Conservation (phyloP, 2,797 vertebrate species). For the Cottoperca gobio region DNA sequence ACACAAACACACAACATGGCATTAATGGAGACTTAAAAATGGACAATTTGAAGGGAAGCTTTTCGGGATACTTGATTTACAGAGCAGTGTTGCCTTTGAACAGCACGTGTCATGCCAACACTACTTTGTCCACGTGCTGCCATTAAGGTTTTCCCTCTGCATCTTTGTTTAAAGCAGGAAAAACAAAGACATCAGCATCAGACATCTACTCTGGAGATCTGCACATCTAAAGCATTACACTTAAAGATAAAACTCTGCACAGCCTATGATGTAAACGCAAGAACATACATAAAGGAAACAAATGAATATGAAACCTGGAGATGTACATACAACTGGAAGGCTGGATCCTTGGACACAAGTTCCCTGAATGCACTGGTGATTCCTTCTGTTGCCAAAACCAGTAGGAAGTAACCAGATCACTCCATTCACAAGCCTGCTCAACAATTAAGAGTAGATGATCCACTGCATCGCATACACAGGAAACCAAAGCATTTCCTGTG, state of each 20-base stretch:
- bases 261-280: slow-evolving; percentile 6
- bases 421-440: slow-evolving; percentile 57
- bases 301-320: slow-evolving; percentile 34
- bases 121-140: not conserved
- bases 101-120: not conserved
- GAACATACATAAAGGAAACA: not conserved
- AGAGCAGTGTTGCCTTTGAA: not conserved
- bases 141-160: not conserved
- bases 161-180: slow-evolving; percentile 6
- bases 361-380: slow-evolving; percentile 41
- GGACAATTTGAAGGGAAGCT: not conserved
- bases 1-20: not conserved
- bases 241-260: slow-evolving; percentile 3
- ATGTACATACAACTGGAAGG: slow-evolving; percentile 53
- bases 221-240: slow-evolving; percentile 6
- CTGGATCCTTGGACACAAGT: slow-evolving; percentile 41
- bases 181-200: not conserved
- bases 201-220: not conserved
- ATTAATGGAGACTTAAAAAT: not conserved
- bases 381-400: slow-evolving; percentile 34
- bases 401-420: slow-evolving; percentile 30
- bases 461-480: slow-evolving; percentile 68
- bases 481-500: slow-evolving; percentile 80
- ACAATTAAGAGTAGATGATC: slow-evolving; percentile 37
- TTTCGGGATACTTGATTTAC: not conserved